Base-by-base conservation (phyloP, 2,113 vertebrate genomes). In the Heptranchias perlo region DNA sequence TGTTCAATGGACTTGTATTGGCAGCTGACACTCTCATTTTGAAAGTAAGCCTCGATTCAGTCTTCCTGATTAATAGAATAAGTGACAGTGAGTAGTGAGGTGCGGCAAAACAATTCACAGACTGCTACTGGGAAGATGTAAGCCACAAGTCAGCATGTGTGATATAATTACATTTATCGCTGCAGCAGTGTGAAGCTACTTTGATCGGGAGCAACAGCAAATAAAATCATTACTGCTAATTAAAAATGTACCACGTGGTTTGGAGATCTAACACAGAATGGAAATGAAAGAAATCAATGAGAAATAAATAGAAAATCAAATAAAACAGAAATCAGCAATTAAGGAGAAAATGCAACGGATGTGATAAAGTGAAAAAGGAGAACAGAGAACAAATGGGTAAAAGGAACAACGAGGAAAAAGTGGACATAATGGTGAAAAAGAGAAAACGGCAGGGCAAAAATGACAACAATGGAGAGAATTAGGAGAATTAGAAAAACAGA, bases 161-260 rank as follows among this genome's bases (percentile, higher is more conserved):
- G 49, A 49, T 35, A 89, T 87, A 87, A 87, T 87, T 87, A 87
- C 84, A 87, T 89, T 89, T 58, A 89, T 89, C 86, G 58, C 86
- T 89, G 86, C 86, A 89, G 49, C 49, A 4, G 11, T 89, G 49
- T 89, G 52, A 89, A 84, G 78, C 14, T 18, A 47, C 78, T 47
- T 44, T 44, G 39, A 84, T 84, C 39, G 18, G 39, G 8, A 23
- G 47, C 69, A 73, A 35, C 6, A 58, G 69, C 28, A 73, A 73
- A 73, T 86, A 86, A 86, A 86, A 86, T 86, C 21, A 87, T 10
- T 28, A 54, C 25, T 89, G 52, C 86, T 89, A 58, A 58, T 89
- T 89, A 54, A 89, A 35, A 28, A 52, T 89, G 1, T 52, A 89
- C 49, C 86, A 89, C 52, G 35, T 54, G 49, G 52, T 89, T 89